Percentiles rank a stretch among this genome's conserved stretches.
Conservation (phyloP, 2,888 invertebrate genomes). For the Scaptodrosophila latifasciaeformis region DNA sequence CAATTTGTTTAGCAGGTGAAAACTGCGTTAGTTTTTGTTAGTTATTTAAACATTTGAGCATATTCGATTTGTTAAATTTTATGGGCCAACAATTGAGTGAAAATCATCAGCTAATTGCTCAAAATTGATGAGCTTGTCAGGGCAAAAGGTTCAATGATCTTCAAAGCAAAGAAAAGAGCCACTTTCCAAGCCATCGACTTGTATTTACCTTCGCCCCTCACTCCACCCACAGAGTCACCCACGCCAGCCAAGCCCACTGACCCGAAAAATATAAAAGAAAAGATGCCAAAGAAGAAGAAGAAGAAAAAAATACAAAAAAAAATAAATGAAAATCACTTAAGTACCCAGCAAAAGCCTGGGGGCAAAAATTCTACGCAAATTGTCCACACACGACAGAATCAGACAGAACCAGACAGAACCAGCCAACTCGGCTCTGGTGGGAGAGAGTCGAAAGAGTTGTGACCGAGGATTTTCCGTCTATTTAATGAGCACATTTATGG, state of each 20-base stretch:
- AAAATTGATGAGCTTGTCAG: conserved; percentile 32
- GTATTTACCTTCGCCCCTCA: conserved; percentile 10
- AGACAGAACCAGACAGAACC: too few species aligned
- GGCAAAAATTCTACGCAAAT: neutral
- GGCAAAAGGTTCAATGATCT: neutral
- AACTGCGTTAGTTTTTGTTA: conserved; percentile 10
- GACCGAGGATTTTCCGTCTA: too few species aligned
- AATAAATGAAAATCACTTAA: neutral
- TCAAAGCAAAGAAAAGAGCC: neutral
- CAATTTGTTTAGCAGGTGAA: too few species aligned
- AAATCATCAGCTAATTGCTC: conserved; percentile 51
- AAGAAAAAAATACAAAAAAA: too few species aligned
- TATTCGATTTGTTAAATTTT: conserved; percentile 23
- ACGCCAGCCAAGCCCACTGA: conserved; percentile 13
- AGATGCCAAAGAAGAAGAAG: too few species aligned
- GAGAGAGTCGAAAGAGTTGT: too few species aligned
- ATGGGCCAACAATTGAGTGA: conserved; percentile 50
- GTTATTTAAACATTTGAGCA: conserved; percentile 23
- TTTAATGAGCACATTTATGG: neutral
- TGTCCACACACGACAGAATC: conserved; percentile 3
- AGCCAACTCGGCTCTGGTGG: too few species aligned
- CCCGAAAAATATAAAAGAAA: too few species aligned
- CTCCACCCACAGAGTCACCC: conserved; percentile 20
- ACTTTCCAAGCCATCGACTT: too few species aligned
- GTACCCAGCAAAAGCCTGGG: neutral